phyloP scores from a whole-genome alignment of 2,113 vertebrate genomes.

The Leucosticte australis region DNA sequence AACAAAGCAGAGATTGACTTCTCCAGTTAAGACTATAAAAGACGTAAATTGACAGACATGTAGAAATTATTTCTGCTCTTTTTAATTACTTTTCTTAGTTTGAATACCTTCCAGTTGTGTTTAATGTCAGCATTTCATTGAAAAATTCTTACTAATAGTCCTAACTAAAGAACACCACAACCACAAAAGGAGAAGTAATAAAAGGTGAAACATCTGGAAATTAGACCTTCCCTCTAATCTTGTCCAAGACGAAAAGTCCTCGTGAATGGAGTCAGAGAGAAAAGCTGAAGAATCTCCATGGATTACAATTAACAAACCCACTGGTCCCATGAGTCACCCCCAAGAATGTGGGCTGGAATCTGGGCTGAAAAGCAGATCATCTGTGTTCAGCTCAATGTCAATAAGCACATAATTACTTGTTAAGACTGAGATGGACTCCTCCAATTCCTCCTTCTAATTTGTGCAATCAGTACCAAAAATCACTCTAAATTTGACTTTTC shows the following conservation, averaged over 20 bases:
- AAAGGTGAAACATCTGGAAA: not conserved
- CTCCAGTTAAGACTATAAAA: not conserved
- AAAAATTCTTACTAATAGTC: not conserved
- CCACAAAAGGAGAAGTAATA: not conserved
- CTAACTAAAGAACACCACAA: not conserved
- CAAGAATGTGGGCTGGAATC: not conserved
- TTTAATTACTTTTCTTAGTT: not conserved
- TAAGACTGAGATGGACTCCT: not conserved
- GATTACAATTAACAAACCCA: not conserved
- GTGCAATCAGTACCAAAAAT: not conserved
- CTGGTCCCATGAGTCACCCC: not conserved
- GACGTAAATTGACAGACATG: not conserved
- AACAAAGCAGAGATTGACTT: not conserved
- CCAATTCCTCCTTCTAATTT: not conserved
- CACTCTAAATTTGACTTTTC: not conserved
- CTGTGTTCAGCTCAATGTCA: not conserved
- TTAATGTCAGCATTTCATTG: not conserved
- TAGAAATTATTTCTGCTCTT: not conserved
- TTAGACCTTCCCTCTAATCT: not conserved
- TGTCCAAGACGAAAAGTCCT: not conserved
- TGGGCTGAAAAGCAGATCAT: not conserved
- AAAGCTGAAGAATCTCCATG: not conserved
- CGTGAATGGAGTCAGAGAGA: fast-evolving
- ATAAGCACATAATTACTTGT: not conserved
- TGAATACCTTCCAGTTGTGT: not conserved